Evolutionary conservation across 2,888 invertebrate genomes (phyloP).

Genomic region (Sphaeridia pumilis): DNA sequence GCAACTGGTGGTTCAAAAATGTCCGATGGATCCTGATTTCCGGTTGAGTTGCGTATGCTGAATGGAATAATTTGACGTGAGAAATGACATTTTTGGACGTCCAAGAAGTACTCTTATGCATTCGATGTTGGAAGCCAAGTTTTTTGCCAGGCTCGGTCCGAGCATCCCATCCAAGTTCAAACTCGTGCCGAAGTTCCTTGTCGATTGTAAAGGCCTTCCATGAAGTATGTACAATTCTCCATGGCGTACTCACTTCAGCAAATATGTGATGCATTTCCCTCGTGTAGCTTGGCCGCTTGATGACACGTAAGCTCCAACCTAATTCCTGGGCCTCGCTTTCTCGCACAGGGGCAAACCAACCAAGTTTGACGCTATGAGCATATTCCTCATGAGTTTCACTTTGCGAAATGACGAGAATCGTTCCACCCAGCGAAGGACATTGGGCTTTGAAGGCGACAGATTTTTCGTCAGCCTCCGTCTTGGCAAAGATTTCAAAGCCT

Average conservation of each 20-base stretch:
- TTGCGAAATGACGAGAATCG: constrained; percentile 22
- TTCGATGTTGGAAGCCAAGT: constrained; percentile 27
- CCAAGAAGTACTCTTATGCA: constrained; percentile 23
- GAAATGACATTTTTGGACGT: constrained; percentile 16
- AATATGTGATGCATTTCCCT: constrained; percentile 23
- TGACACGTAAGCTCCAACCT: constrained; percentile 27
- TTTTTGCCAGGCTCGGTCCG: constrained; percentile 30
- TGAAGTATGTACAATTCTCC: constrained; percentile 35
- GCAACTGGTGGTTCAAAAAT: constrained; percentile 15
- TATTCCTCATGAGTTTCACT: constrained; percentile 18
- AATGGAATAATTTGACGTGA: constrained; percentile 29
- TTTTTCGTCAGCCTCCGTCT: constrained; percentile 12
- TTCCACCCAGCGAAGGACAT: constrained; percentile 20
- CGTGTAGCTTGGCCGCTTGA: constrained; percentile 19
- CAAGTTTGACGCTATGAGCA: constrained; percentile 29
- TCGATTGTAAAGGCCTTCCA: constrained; percentile 2
- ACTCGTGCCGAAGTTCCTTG: constrained; percentile 10
- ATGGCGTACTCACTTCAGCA: constrained; percentile 33
- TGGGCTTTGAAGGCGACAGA: constrained; percentile 12
- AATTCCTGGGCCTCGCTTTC: constrained; percentile 25
- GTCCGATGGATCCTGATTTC: constrained; percentile 27
- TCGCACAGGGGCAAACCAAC: constrained; percentile 26
- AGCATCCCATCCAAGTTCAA: constrained; percentile 37
- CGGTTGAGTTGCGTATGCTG: constrained; percentile 30
- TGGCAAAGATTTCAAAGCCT: constrained; percentile 25